Evolutionary conservation across 2,113 vertebrate genomes (phyloP).

Genomic region (Trematomus loennbergii): DNA sequence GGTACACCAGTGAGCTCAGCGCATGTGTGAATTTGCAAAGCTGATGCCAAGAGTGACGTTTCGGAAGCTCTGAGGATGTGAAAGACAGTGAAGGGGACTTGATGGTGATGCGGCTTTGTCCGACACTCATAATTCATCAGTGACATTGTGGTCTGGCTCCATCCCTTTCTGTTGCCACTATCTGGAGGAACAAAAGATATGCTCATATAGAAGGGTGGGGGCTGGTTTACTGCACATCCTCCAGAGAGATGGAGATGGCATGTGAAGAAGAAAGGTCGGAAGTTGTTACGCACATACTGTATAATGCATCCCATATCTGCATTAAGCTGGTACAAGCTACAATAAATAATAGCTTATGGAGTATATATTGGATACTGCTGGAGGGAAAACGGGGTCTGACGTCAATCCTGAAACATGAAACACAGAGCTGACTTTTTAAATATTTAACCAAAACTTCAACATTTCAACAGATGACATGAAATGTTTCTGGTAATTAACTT

Average conservation of each 20-base stretch:
- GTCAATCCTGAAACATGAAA: neutral
- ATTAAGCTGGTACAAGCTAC: neutral
- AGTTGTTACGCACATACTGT: neutral
- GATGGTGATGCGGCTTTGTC: neutral
- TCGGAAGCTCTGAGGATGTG: neutral
- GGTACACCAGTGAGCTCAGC: neutral
- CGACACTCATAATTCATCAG: neutral
- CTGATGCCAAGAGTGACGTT: neutral
- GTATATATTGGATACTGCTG: neutral
- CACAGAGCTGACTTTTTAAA: neutral
- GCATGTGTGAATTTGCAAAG: constrained; percentile 1
- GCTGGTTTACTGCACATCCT: neutral
- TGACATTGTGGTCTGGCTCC: neutral
- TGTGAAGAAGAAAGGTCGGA: neutral
- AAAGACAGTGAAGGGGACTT: neutral
- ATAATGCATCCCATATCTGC: neutral
- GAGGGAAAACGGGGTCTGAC: neutral
- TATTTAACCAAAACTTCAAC: neutral
- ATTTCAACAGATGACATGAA: no score
- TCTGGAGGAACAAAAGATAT: neutral
- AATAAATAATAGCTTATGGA: neutral
- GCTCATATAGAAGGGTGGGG: neutral
- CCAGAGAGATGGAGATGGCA: neutral
- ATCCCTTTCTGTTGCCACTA: neutral
- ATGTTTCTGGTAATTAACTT: no score